These are phyloP conservation scores for Chelonia mydas DNA, from an alignment of 2,797 vertebrate genomes.

Conservation along the genomic window DNA sequence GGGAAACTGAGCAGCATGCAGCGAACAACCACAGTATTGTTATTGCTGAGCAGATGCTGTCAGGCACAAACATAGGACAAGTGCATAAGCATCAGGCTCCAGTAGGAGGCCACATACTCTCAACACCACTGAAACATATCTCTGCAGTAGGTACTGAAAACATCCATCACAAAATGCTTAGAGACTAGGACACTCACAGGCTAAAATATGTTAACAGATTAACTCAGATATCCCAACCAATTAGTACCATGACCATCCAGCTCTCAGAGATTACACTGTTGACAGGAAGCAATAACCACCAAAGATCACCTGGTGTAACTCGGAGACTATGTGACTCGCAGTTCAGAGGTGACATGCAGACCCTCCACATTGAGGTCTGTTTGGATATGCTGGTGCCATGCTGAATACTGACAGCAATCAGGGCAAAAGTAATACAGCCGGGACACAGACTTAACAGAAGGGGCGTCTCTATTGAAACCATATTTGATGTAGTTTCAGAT, in stretches of 20 bases:
- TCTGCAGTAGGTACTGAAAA: neutral
- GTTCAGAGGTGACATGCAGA: neutral
- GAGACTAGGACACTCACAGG: neutral
- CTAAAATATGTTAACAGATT: fast-evolving
- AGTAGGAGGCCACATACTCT: neutral
- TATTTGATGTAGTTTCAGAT: neutral
- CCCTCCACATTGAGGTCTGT: neutral
- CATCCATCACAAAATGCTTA: neutral
- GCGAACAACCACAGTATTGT: fast-evolving
- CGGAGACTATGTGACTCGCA: neutral
- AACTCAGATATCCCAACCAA: neutral
- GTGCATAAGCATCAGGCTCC: fast-evolving
- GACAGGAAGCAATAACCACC: neutral
- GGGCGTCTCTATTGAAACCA: neutral
- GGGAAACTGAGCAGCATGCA: neutral
- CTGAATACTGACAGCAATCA: neutral
- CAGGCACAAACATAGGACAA: neutral
- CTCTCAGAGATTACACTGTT: neutral
- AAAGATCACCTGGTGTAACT: neutral
- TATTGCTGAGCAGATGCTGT: neutral
- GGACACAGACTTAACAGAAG: neutral
- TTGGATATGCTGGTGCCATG: neutral
- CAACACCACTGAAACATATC: neutral
- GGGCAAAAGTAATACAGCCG: neutral
- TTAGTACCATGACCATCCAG: fast-evolving